These are phyloP conservation scores for Ophonus ardosiacus DNA, from an alignment of 2,888 invertebrate genomes.

Conservation along the genomic window DNA sequence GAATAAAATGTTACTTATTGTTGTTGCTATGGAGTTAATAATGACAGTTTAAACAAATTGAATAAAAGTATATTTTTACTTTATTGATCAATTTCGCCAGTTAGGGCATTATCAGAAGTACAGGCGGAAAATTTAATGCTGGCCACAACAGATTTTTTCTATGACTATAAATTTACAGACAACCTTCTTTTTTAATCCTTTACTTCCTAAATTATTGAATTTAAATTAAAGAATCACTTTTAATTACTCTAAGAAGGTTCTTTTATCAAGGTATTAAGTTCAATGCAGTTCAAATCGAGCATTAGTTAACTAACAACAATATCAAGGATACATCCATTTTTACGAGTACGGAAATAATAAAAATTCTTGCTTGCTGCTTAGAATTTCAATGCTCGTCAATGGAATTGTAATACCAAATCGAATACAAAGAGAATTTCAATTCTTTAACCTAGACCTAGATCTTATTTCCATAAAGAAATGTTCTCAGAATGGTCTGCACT, in stretches of 20 bases:
- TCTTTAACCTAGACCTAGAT: slow-evolving; percentile 32
- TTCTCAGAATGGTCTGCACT: neutral
- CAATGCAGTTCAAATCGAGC: slow-evolving; percentile 9
- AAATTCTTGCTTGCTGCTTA: neutral
- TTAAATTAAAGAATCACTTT: neutral
- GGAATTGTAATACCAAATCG: slow-evolving; percentile 11
- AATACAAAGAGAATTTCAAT: slow-evolving; percentile 6
- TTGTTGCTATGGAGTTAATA: no score
- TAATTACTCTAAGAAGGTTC: neutral
- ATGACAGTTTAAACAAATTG: no score
- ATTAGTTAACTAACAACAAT: neutral
- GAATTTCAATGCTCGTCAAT: slow-evolving; percentile 7
- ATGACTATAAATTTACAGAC: neutral
- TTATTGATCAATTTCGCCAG: no score
- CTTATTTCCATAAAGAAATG: neutral
- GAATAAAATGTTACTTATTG: no score
- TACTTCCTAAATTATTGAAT: neutral
- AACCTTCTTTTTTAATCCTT: neutral
- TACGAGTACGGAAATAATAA: neutral
- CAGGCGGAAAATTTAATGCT: no score
- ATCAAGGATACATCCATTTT: neutral
- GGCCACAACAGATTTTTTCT: no score
- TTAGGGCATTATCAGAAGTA: no score
- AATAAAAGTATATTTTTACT: no score
- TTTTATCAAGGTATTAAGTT: neutral